Evolutionary conservation across 2,113 vertebrate genomes (phyloP).

Genomic region (Labeo rohita): DNA sequence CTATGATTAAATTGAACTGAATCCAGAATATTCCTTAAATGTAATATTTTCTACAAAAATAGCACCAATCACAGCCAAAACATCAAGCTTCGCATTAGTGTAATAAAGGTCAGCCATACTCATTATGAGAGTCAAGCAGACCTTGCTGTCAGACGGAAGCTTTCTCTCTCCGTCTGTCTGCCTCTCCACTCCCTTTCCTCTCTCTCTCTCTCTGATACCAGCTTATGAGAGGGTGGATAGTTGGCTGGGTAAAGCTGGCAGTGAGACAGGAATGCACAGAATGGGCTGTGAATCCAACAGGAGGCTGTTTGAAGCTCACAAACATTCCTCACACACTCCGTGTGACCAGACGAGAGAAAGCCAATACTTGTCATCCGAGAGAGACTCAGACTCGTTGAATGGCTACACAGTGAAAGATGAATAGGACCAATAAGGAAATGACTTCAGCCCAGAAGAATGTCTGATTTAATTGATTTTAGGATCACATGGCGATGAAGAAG

Average conservation of each 20-base stretch:
- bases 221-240: slow-evolving; percentile 13
- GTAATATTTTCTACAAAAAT: not conserved
- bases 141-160: not conserved
- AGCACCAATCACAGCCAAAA: not conserved
- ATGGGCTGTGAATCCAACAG: slow-evolving; percentile 39
- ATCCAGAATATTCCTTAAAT: not conserved
- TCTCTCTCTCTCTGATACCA: slow-evolving; percentile 12
- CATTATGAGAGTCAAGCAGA: not conserved
- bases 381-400: slow-evolving; percentile 36
- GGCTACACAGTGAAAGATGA: slow-evolving; percentile 39
- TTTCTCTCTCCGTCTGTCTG: slow-evolving; percentile 42
- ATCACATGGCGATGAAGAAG: slow-evolving; percentile 70
- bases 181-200: not conserved
- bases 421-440: slow-evolving; percentile 74
- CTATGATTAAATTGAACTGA: not conserved
- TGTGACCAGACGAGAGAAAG: slow-evolving; percentile 40
- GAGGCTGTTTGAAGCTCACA: slow-evolving; percentile 45
- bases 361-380: slow-evolving; percentile 44
- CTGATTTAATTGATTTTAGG: slow-evolving; percentile 83
- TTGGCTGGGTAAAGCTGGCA: slow-evolving; percentile 42
- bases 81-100: not conserved
- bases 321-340: slow-evolving; percentile 36
- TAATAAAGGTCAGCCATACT: not conserved
- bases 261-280: slow-evolving; percentile 39
- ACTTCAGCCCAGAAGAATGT: slow-evolving; percentile 84